phyloP scores from a whole-genome alignment of 2,797 vertebrate species.

The Cossypha dichroa region DNA sequence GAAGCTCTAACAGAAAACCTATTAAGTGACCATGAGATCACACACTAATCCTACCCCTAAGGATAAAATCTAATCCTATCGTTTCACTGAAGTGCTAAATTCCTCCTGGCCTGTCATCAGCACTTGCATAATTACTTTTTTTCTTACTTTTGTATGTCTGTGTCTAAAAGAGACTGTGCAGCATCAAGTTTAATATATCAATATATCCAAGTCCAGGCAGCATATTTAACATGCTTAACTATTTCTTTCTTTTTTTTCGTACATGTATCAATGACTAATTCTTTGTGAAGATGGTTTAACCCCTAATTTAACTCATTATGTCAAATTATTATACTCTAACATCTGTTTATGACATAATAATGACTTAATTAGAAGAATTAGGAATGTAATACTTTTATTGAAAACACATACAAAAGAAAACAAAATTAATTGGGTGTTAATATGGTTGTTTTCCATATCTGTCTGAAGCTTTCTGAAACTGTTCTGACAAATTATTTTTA shows the following conservation, averaged over 20 bases:
- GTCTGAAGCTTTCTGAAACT: not conserved
- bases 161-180: not conserved
- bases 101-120: not conserved
- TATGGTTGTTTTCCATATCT: not conserved
- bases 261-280: not conserved
- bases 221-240: not conserved
- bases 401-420: not conserved
- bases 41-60: constrained; percentile 10
- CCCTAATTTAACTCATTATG: not conserved
- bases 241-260: not conserved
- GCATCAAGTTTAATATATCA: not conserved
- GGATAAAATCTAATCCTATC: constrained; percentile 23
- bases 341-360: not conserved
- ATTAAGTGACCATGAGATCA: constrained; percentile 3
- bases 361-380: not conserved
- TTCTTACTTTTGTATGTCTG: not conserved
- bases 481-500: not conserved
- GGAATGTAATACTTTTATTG: not conserved
- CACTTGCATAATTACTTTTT: not conserved
- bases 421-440: not conserved
- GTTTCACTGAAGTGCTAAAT: constrained; percentile 24
- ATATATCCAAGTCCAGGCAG: not conserved
- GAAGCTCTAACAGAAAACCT: not conserved
- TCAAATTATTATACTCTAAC: not conserved
- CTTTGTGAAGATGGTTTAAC: not conserved